Evolutionary conservation across 2,113 vertebrate species (phyloP).

Genomic region (Seriola aureovittata): DNA sequence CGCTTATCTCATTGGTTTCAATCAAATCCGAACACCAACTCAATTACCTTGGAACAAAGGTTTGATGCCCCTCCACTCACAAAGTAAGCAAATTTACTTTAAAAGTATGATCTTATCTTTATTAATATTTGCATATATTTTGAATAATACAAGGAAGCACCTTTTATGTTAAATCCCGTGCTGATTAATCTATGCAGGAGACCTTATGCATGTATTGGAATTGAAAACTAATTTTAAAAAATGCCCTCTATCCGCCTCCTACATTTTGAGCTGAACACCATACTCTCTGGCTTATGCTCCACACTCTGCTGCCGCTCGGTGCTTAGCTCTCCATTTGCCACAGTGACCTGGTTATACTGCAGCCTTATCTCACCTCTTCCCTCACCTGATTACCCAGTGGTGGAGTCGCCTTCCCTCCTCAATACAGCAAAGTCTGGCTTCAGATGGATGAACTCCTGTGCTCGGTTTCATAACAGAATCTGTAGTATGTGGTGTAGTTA

Average conservation of each 20-base stretch:
- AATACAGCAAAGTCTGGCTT: conserved; percentile 43
- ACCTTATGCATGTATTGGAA: conserved; percentile 26
- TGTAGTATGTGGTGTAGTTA: background rate
- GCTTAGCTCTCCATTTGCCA: conserved; percentile 56
- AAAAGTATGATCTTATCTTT: background rate
- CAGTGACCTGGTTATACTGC: conserved; percentile 45
- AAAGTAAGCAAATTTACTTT: conserved; percentile 3
- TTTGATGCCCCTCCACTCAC: conserved; percentile 13
- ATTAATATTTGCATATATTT: background rate
- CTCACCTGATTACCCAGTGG: conserved; percentile 41
- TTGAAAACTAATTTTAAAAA: conserved; percentile 11
- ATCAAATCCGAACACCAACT: background rate
- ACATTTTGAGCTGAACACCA: conserved; percentile 2
- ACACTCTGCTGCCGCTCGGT: conserved; percentile 25
- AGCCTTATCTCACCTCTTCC: conserved; percentile 46
- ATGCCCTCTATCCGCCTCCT: background rate
- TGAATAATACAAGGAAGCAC: background rate
- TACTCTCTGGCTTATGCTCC: conserved; percentile 16
- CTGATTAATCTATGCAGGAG: conserved; percentile 11
- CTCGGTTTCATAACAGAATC: conserved; percentile 12
- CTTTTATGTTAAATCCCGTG: conserved; percentile 16
- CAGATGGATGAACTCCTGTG: conserved; percentile 32
- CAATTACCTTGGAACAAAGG: background rate
- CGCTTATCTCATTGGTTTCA: background rate
- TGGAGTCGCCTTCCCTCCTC: conserved; percentile 21